Evolutionary conservation across 2,797 vertebrate genomes (phyloP).

Genomic region (Hapalemur alaotrensis): DNA sequence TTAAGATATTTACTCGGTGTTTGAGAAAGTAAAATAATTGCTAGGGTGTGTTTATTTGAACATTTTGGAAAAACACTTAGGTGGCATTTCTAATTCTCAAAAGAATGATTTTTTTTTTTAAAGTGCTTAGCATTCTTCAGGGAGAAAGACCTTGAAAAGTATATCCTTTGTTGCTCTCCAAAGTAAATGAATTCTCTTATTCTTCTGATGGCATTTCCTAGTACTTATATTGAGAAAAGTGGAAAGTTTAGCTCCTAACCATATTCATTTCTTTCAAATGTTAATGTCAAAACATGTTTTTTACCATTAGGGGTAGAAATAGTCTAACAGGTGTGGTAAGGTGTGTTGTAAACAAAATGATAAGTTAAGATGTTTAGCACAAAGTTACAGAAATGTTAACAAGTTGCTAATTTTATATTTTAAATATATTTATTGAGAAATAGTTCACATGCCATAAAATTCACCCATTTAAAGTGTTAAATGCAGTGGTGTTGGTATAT

Average conservation of each 20-base stretch:
- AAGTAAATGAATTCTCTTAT: slow-evolving; percentile 6
- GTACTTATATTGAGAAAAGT: background rate
- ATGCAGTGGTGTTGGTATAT: background rate
- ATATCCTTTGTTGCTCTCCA: background rate
- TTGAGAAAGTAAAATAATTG: background rate
- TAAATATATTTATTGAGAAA: background rate
- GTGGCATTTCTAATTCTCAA: slow-evolving; percentile 30
- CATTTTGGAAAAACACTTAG: slow-evolving; percentile 28
- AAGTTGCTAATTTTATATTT: slow-evolving; percentile 21
- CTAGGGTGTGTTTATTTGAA: background rate
- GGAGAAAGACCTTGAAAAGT: slow-evolving; percentile 40
- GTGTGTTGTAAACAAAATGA: slow-evolving; percentile 16
- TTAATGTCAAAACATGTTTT: slow-evolving; percentile 33
- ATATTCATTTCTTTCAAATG: slow-evolving; percentile 36
- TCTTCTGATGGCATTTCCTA: background rate
- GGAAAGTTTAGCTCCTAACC: background rate
- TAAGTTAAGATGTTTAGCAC: slow-evolving; percentile 20
- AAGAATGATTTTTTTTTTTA: background rate
- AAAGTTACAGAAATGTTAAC: background rate
- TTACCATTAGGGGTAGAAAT: slow-evolving; percentile 8
- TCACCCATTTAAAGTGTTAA: background rate
- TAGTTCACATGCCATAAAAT: background rate
- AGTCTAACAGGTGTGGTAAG: slow-evolving; percentile 32
- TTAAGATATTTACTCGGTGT: background rate
- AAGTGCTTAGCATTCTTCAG: background rate